These are phyloP conservation scores for Pammene fasciana DNA, from an alignment of 2,888 invertebrate species.

Conservation along the genomic window DNA sequence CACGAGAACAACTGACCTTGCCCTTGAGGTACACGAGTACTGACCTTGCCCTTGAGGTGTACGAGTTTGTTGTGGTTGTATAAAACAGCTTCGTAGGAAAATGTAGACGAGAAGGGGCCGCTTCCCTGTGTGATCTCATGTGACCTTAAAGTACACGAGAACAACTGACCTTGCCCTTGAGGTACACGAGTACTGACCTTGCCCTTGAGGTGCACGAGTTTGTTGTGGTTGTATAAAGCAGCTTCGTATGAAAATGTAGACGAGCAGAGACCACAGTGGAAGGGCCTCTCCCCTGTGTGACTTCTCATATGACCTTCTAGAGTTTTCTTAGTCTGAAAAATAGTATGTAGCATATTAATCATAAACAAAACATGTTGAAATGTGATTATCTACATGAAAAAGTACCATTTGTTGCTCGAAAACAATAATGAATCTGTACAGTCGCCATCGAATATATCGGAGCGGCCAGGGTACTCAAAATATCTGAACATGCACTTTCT, in stretches of 20 bases:
- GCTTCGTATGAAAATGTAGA: too few relatives aligned
- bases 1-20: too few relatives aligned
- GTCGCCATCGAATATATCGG: too few relatives aligned
- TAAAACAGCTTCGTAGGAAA: slow-evolving; percentile 67
- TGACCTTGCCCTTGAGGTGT: slow-evolving; percentile 58
- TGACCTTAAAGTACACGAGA: too few relatives aligned
- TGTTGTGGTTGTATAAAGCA: neutral
- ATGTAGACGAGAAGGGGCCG: slow-evolving; percentile 63
- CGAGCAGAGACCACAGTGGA: too few relatives aligned
- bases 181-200: neutral
- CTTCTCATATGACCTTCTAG: slow-evolving; percentile 66
- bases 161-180: too few relatives aligned
- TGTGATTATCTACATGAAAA: neutral
- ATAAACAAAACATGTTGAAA: neutral
- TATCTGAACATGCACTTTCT: too few relatives aligned
- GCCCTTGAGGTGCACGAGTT: neutral
- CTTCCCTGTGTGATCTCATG: slow-evolving; percentile 45
- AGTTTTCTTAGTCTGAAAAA: slow-evolving; percentile 61
- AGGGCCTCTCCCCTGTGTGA: slow-evolving; percentile 55
- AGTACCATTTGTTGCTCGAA: too few relatives aligned
- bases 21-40: neutral
- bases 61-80: slow-evolving; percentile 69
- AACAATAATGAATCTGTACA: too few relatives aligned
- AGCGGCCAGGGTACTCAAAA: too few relatives aligned
- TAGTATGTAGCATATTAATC: neutral